Evolutionary conservation across 1,140 invertebrate genomes (phyloP), one percentile per base, ranked within the genome.

Genomic region (Drosophila seguyi): DNA sequence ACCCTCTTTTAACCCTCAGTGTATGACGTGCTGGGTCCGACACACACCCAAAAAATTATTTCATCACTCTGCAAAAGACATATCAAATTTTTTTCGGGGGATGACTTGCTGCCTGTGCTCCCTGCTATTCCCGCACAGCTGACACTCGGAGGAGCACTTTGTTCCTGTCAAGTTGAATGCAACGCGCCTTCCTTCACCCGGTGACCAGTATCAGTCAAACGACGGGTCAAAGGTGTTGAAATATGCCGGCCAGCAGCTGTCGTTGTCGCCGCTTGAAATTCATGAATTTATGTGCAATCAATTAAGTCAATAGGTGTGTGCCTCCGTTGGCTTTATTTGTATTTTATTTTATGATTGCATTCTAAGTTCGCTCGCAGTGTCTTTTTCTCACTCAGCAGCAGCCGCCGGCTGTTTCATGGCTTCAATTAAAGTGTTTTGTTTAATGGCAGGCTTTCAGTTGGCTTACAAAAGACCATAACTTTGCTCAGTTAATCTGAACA

Each of bases 231-330:
- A 87, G 83, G 80, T 88, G 72, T 69, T 50, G 47, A 79, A 68
- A 63, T 76, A 36, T 68, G 48, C 39, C 48, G 34, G 44, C 75
- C 58, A 50, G 53, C 65, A 44, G 58, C 58, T 69, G 55, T 48
- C 62, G 36, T 36, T 25, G 45, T 34, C 38, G 53, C 72, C 69
- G 34, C 39, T 22, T 52, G 63, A 60, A 74, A 52, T 39, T 68
- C 45, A 63, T 61, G 69, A 87, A 82, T 79, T 67, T 72, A 69
- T 87, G 55, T 82, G 71, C 68, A 83, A 87, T 88, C 83, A 87
- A 87, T 87, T 75, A 83, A 83, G 80, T 79, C 75, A 83, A 83
- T 83, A 83, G 80, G 80, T 83, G 80, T 82, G 80, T 73, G 79
- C 34, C 63, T 47, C 34, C 42, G 41, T 56, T 60, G 34, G 10